phyloP scores from a whole-genome alignment of 2,113 vertebrate genomes.

The Cacatua alba region DNA sequence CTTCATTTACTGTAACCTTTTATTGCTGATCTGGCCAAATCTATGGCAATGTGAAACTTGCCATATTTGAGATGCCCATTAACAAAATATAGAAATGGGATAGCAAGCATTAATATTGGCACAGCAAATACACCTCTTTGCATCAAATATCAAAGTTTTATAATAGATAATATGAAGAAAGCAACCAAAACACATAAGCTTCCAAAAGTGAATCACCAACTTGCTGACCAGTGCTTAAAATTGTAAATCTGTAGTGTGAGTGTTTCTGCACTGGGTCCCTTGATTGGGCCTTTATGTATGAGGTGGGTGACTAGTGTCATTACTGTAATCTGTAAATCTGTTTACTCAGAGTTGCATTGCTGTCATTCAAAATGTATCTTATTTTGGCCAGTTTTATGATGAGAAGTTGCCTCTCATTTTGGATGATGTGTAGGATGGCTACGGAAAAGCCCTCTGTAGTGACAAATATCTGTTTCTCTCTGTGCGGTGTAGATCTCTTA shows the following conservation, averaged over 20 bases:
- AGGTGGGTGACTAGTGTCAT: neutral
- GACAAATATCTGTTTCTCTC: neutral
- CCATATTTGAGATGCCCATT: neutral
- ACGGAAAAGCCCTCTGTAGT: neutral
- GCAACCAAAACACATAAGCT: neutral
- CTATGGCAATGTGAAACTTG: neutral
- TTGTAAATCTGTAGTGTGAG: neutral
- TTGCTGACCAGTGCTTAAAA: neutral
- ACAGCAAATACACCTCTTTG: neutral
- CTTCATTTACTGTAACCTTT: neutral
- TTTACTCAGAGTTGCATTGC: neutral
- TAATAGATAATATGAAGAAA: neutral
- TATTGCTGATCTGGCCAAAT: neutral
- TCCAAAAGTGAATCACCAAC: neutral
- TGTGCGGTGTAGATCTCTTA: neutral
- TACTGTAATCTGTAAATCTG: neutral
- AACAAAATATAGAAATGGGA: neutral
- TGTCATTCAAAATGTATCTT: neutral
- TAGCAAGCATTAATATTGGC: neutral
- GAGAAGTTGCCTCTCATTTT: neutral
- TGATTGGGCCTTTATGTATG: neutral
- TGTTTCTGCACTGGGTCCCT: neutral
- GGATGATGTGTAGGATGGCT: neutral
- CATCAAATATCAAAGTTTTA: neutral
- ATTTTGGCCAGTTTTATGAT: neutral